Conservation (phyloP, 2,888 invertebrate species). For the Stenurella melanura region DNA sequence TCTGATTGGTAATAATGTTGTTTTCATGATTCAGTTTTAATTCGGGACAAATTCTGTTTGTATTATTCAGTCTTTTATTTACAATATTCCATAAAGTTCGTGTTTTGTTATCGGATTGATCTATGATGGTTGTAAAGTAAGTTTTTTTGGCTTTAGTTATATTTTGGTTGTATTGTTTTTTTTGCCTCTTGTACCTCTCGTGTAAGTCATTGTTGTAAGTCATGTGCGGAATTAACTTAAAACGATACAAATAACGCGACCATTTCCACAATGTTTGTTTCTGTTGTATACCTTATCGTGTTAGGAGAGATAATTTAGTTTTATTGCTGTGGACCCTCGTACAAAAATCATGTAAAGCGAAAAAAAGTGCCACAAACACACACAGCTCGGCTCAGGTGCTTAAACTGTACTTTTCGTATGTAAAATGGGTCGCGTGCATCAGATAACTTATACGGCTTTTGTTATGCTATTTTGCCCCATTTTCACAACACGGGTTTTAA, state of each 20-base stretch:
- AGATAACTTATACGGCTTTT: constrained; percentile 13
- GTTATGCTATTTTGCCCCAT: constrained; percentile 20
- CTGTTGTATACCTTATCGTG: background rate
- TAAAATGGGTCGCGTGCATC: constrained; percentile 18
- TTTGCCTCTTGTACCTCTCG: too few relatives aligned
- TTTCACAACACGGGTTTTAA: constrained; percentile 26
- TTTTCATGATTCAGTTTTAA: too few relatives aligned
- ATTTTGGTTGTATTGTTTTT: too few relatives aligned
- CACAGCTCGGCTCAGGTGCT: background rate
- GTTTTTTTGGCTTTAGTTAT: too few relatives aligned
- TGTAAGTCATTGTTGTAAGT: too few relatives aligned
- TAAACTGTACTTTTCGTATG: constrained; percentile 7
- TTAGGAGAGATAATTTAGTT: constrained; percentile 6
- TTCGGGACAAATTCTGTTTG: too few relatives aligned
- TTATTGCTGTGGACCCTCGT: constrained; percentile 11
- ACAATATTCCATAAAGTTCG: too few relatives aligned
- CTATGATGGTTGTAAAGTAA: too few relatives aligned
- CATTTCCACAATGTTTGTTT: background rate
- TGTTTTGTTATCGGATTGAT: too few relatives aligned
- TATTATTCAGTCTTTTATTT: too few relatives aligned
- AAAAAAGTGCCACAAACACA: background rate
- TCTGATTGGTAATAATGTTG: too few relatives aligned
- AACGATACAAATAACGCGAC: background rate
- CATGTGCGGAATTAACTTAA: background rate
- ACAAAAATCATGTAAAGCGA: constrained; percentile 19